Conservation (phyloP, 2,888 invertebrate genomes). For the Synergus laeviventris region DNA sequence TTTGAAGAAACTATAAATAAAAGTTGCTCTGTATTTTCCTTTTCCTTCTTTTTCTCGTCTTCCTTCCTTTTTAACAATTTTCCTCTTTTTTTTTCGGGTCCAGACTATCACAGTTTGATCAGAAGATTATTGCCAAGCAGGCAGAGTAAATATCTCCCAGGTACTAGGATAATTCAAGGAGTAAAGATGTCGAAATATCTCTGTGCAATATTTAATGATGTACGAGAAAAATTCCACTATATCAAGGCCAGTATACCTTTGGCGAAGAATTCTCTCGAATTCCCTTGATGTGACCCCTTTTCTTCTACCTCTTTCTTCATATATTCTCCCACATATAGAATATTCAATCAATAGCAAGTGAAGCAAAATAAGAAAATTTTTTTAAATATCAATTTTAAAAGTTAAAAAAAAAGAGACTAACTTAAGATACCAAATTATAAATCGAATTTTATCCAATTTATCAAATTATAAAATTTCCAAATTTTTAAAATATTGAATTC, state of each 20-base stretch:
- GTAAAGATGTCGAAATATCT: constrained; percentile 37
- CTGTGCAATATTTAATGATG: constrained; percentile 28
- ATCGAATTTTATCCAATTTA: too few relatives aligned
- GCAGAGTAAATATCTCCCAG: background rate
- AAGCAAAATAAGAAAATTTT: background rate
- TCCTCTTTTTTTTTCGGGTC: constrained; percentile 8
- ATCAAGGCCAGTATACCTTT: constrained; percentile 39
- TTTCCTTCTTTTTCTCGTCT: background rate
- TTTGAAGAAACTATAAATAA: too few relatives aligned
- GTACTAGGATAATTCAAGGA: constrained; percentile 31
- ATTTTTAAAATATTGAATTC: too few relatives aligned
- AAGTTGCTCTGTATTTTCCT: too few relatives aligned
- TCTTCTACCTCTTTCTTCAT: constrained; percentile 31
- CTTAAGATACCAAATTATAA: too few relatives aligned
- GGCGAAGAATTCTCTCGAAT: constrained; percentile 25
- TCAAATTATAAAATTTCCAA: too few relatives aligned
- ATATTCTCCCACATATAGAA: constrained; percentile 4
- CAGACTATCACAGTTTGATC: constrained; percentile 24
- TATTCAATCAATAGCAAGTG: constrained; percentile 30
- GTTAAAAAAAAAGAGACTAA: too few relatives aligned
- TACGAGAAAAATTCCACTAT: constrained; percentile 35
- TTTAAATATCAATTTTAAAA: too few relatives aligned
- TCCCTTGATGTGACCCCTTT: constrained; percentile 29
- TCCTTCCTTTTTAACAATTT: background rate
- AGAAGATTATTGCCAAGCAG: constrained; percentile 10